Evolutionary conservation across 2,797 vertebrate species (phyloP), one percentile per base, ranked within the genome.

Genomic region (Chromis chromis): DNA sequence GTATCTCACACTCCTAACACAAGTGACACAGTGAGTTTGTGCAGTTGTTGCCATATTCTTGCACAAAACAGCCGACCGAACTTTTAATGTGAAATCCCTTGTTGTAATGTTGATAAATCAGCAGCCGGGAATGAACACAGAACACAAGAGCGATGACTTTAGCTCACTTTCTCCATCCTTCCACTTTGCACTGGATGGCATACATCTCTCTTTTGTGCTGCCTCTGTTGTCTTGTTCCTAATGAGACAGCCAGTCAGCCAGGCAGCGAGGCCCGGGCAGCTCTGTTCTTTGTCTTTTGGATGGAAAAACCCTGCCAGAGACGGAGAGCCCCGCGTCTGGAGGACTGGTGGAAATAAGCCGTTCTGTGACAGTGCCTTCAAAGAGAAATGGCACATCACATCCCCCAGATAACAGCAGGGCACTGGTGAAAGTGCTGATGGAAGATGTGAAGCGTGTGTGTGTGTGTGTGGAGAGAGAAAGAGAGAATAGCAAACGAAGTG

Each of bases 321-420:
- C 75, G 50, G 81, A 74, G 84, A 84, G 82, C 70, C 68, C 64
- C 7, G 59, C 57, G 83, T 91, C 89, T 89, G 88, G 86, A 84
- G 84, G 83, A 74, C 89, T 91, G 90, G 86, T 86, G 86, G 87
- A 91, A n/a, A 92, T 91, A 91, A 92, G 86, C 87, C 55, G 77
- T 85, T 91, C 87, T 83, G 86, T 90, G 89, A 89, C 89, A 82
- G 84, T 57, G 86, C 74, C 89, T 91, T 91, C 88, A 92, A 91
- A 94, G 88, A 85, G 81, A 87, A 87, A 89, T 68, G 80, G 83
- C 91, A 90, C 90, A 88, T 88, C 87, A 84, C 90, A 90, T 85
- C 84, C 83, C 82, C 84, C 76, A 81, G 87, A 92, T 90, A 92
- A 90, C 82, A 89, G 85, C 85, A 75, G 76, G 78, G 76, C 88